A percentile compares a stretch with the other conserved stretches of the same genome.
phyloP scores from a whole-genome alignment of 2,797 vertebrate species.

The Setipinna tenuifilis region DNA sequence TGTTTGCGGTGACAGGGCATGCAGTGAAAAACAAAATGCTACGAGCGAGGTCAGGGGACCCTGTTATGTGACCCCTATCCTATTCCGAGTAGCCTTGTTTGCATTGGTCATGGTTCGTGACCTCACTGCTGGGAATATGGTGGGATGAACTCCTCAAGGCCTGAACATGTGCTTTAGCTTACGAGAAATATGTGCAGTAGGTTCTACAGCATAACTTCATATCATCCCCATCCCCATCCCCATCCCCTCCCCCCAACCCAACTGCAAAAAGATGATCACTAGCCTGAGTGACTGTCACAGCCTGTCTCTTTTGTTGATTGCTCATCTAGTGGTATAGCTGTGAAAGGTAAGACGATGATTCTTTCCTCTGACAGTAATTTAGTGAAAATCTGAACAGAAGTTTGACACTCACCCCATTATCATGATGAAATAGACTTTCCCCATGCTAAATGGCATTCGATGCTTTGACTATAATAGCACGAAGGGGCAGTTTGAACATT shows the following conservation, averaged over 20 bases:
- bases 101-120: constrained; percentile 42
- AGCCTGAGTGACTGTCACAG: not conserved
- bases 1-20: not conserved
- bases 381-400: not conserved
- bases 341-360: not conserved
- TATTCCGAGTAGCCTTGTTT: constrained; percentile 29
- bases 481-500: not conserved
- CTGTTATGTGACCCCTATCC: constrained; percentile 13
- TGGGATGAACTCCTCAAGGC: constrained; percentile 31
- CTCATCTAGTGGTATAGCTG: not conserved
- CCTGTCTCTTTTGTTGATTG: not conserved
- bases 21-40: not conserved
- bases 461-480: not conserved
- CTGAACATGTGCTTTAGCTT: constrained; percentile 38
- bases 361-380: not conserved
- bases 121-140: constrained; percentile 32
- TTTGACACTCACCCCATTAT: not conserved
- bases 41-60: not conserved
- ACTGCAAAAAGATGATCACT: not conserved
- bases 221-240: not conserved
- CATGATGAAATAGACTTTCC: not conserved
- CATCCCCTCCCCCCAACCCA: not conserved
- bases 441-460: not conserved
- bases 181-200: constrained; percentile 24
- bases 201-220: not conserved